These are phyloP conservation scores for Saxidomus purpurata DNA, from an alignment of 1,140 invertebrate genomes.

Conservation along the genomic window DNA sequence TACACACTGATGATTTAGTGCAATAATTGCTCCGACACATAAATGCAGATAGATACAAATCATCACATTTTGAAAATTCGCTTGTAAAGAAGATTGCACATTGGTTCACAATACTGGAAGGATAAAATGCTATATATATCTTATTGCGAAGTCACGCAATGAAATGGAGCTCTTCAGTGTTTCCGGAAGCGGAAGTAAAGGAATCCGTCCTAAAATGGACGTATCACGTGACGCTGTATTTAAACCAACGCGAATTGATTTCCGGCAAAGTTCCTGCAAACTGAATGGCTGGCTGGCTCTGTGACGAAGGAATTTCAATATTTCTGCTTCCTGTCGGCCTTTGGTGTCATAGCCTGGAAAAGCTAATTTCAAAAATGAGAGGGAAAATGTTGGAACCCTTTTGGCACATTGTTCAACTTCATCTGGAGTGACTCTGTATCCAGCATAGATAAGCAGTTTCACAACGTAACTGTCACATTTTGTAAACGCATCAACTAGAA, in stretches of 20 bases:
- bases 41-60: not conserved
- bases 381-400: conserved; percentile 80
- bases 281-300: conserved; percentile 67
- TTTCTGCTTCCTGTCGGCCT: conserved; percentile 71
- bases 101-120: not conserved
- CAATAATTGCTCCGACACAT: too few relatives aligned
- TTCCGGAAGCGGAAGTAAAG: conserved; percentile 73
- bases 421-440: conserved; percentile 78
- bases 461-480: conserved; percentile 80
- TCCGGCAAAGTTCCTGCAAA: conserved; percentile 76
- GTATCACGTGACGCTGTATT: conserved; percentile 76
- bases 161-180: conserved; percentile 74
- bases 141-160: conserved; percentile 68
- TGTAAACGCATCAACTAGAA: conserved; percentile 82
- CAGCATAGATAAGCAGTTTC: conserved; percentile 78
- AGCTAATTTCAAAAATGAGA: conserved; percentile 76
- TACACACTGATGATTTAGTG: too few relatives aligned
- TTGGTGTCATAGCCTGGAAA: conserved; percentile 71
- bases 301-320: conserved; percentile 76
- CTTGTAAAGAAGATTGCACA: not conserved
- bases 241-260: conserved; percentile 74
- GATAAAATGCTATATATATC: conserved; percentile 18
- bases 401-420: conserved; percentile 80
- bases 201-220: conserved; percentile 75
- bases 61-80: not conserved